Conservation (phyloP, 2,113 vertebrate genomes). For the Actenoides hombroni region DNA sequence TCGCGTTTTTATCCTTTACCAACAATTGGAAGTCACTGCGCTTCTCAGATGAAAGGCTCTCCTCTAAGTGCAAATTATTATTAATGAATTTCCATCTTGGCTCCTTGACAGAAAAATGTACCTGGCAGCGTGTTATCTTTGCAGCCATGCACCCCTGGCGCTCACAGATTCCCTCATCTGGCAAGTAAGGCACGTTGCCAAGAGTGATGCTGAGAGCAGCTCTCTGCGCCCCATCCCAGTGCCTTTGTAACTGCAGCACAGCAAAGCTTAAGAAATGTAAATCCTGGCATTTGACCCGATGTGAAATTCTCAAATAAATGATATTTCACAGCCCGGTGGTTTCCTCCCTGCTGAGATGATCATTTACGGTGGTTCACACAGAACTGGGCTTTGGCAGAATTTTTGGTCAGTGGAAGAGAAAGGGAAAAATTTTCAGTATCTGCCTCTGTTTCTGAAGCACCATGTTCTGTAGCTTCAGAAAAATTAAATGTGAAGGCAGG, state of each 20-base stretch:
- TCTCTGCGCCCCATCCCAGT: background rate
- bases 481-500: background rate
- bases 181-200: background rate
- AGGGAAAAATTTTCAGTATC: background rate
- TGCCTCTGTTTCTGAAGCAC: background rate
- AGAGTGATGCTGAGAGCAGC: background rate
- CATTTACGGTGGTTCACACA: background rate
- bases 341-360: slow-evolving; percentile 37
- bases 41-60: background rate
- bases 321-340: slow-evolving; percentile 52
- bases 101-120: background rate
- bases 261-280: slow-evolving; percentile 41
- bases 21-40: background rate
- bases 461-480: background rate
- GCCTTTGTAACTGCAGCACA: background rate
- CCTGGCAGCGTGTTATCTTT: background rate
- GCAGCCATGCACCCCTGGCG: background rate
- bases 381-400: background rate
- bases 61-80: background rate
- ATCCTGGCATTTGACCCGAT: slow-evolving; percentile 15
- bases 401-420: slow-evolving; percentile 40
- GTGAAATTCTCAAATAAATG: slow-evolving; percentile 33
- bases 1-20: background rate
- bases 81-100: slow-evolving; percentile 8
- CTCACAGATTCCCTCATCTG: background rate